phyloP scores from a whole-genome alignment of 2,888 invertebrate genomes.

The Lycocerus yunnanus region DNA sequence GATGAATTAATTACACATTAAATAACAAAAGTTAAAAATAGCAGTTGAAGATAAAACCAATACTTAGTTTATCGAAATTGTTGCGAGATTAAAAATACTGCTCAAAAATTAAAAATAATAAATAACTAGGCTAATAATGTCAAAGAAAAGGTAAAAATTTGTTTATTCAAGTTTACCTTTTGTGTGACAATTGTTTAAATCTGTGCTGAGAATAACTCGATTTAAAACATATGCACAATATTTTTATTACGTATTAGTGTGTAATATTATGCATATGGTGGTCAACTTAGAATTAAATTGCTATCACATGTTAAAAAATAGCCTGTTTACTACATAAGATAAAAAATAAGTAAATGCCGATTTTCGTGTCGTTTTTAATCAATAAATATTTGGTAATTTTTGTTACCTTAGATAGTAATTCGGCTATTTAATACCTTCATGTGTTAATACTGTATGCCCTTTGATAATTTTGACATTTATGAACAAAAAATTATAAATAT shows the following conservation, averaged over 20 bases:
- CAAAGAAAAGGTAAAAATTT: neutral
- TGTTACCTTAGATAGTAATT: neutral
- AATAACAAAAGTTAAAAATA: neutral
- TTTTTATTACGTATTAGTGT: neutral
- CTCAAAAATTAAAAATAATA: neutral
- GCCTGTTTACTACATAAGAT: neutral
- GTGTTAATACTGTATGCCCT: slow-evolving; percentile 2
- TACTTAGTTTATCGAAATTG: neutral
- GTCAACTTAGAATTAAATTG: neutral
- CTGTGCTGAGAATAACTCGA: neutral
- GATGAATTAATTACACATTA: neutral
- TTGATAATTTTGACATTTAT: slow-evolving; percentile 2
- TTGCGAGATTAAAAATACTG: neutral
- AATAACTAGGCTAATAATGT: neutral
- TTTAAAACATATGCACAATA: neutral
- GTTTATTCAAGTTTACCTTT: neutral
- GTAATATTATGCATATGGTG: neutral
- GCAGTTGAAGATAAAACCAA: neutral
- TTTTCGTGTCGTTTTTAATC: neutral
- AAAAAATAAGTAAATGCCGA: neutral
- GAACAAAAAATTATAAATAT: neutral
- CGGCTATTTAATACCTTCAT: neutral
- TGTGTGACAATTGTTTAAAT: neutral
- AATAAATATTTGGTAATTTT: neutral
- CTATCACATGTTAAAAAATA: neutral